Conservation (phyloP, 2,113 vertebrate genomes). For the Prolemur simus region DNA sequence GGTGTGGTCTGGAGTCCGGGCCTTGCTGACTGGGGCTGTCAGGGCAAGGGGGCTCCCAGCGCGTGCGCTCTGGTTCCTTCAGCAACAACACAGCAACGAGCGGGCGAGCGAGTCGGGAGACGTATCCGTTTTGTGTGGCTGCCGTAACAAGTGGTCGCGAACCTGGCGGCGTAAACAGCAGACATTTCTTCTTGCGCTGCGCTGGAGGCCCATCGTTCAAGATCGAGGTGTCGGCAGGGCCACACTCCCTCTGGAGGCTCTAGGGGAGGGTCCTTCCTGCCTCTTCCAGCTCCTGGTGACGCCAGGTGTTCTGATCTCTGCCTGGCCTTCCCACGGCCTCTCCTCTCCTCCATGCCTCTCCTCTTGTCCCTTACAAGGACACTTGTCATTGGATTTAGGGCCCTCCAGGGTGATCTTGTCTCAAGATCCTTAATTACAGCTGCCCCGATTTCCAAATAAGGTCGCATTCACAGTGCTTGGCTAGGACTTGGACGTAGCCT, state of each 20-base stretch:
- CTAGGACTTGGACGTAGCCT: neutral
- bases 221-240: neutral
- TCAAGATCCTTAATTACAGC: neutral
- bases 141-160: neutral
- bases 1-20: fast-evolving
- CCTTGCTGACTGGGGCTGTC: neutral
- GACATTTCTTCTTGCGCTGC: fast-evolving
- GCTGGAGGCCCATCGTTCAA: neutral
- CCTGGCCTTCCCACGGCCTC: fast-evolving
- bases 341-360: fast-evolving
- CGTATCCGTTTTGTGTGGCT: fast-evolving
- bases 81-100: neutral
- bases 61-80: neutral
- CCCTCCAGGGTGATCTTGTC: neutral
- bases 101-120: fast-evolving
- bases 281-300: neutral
- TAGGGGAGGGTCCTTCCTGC: neutral
- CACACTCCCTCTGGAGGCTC: fast-evolving
- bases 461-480: fast-evolving
- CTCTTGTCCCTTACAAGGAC: neutral
- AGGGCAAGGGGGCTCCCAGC: fast-evolving
- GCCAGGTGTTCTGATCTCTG: fast-evolving
- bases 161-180: neutral
- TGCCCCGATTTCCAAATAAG: neutral
- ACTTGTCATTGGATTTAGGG: neutral